These are phyloP conservation scores for Muricea muricata DNA, from an alignment of 92 coral and sea anemone genomes.

Conservation along the genomic window DNA sequence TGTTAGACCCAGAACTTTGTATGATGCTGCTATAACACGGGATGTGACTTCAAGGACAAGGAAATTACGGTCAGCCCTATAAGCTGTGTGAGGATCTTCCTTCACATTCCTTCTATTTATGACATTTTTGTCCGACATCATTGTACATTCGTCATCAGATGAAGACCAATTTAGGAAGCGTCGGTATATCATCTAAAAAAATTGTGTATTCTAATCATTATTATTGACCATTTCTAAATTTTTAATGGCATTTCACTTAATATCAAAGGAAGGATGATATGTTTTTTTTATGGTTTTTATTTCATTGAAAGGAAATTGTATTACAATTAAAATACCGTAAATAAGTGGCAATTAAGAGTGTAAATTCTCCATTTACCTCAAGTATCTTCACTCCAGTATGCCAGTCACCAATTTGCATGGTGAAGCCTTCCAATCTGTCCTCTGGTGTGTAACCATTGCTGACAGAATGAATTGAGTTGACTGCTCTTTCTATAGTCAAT, in stretches of 20 bases:
- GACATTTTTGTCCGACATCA: slow-evolving; percentile 53
- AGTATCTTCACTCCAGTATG: slow-evolving; percentile 48
- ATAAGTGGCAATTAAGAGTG: not conserved
- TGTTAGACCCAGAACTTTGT: slow-evolving; percentile 49
- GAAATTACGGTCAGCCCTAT: slow-evolving; percentile 56
- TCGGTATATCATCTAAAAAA: slow-evolving; percentile 39
- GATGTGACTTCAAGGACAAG: slow-evolving; percentile 42
- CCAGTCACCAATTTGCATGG: slow-evolving; percentile 55
- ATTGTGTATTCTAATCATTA: too few species aligned
- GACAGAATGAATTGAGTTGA: slow-evolving; percentile 60
- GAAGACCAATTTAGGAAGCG: slow-evolving; percentile 51
- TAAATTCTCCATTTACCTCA: not conserved
- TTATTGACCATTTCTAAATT: too few species aligned
- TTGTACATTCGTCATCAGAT: slow-evolving; percentile 48
- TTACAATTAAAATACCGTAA: not conserved
- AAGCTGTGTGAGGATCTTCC: slow-evolving; percentile 58
- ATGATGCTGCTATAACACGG: slow-evolving; percentile 45
- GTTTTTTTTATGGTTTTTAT: not conserved
- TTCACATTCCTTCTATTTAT: slow-evolving; percentile 57
- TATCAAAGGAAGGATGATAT: too few species aligned
- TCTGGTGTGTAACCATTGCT: slow-evolving; percentile 63
- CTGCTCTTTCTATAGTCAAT: slow-evolving; percentile 68
- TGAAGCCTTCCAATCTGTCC: slow-evolving; percentile 23
- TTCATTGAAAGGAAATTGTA: not conserved
- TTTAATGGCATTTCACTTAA: too few species aligned